A percentile compares a stretch with the other conserved stretches of the same genome.
Conservation (phyloP, 2,113 vertebrate species). For the Oxygymnocypris stewartii region DNA sequence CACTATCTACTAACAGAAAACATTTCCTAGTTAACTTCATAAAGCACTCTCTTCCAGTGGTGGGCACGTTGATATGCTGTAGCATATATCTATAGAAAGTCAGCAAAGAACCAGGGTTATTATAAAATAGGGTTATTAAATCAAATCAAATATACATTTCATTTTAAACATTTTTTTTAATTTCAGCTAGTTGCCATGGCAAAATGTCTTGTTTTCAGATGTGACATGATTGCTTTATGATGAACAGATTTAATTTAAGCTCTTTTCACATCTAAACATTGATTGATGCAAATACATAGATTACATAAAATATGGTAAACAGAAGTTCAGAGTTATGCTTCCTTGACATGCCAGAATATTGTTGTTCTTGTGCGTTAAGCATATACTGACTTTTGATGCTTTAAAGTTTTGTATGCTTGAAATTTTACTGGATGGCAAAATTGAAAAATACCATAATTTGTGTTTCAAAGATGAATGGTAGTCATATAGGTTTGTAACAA, state of each 20-base stretch:
- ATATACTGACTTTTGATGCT: too few species aligned
- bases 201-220: not conserved
- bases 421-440: too few species aligned
- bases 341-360: too few species aligned
- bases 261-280: not conserved
- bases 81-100: not conserved
- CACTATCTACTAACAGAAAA: not conserved
- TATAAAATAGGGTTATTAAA: not conserved
- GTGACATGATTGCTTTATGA: not conserved
- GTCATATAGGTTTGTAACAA: not conserved
- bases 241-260: not conserved
- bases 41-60: not conserved
- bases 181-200: not conserved
- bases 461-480: not conserved
- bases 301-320: too few species aligned
- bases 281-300: too few species aligned
- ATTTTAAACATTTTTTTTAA: not conserved
- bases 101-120: not conserved
- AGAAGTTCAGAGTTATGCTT: too few species aligned
- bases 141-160: not conserved
- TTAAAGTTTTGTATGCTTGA: too few species aligned
- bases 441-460: not conserved
- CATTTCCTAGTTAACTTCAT: not conserved
- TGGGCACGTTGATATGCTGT: not conserved
- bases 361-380: too few species aligned